phyloP scores from a whole-genome alignment of 2,888 invertebrate species.

The Gymnoscelis rufifasciata region DNA sequence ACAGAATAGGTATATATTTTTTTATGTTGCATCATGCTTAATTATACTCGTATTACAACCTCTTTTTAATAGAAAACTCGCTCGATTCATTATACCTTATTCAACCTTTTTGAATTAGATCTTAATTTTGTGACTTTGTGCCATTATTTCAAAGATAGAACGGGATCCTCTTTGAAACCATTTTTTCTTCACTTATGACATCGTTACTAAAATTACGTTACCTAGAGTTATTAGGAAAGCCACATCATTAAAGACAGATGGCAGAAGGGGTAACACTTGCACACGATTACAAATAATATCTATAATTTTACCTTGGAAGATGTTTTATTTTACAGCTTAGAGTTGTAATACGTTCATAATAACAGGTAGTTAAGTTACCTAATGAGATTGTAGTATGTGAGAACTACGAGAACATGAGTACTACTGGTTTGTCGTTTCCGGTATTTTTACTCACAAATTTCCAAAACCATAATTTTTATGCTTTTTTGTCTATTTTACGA shows the following conservation, averaged over 20 bases:
- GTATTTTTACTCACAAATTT: background rate
- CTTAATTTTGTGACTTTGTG: too few species aligned
- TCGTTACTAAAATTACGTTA: background rate
- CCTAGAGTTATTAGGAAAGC: background rate
- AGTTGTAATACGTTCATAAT: constrained; percentile 8
- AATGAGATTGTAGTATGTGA: constrained; percentile 9
- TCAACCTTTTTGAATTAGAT: too few species aligned
- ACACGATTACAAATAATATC: constrained; percentile 34
- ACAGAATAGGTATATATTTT: too few species aligned
- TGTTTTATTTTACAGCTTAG: constrained; percentile 15
- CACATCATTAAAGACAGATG: constrained; percentile 38
- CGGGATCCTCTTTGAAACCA: background rate
- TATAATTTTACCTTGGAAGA: constrained; percentile 40
- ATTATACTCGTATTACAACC: too few species aligned
- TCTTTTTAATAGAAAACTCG: too few species aligned
- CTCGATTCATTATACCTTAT: too few species aligned
- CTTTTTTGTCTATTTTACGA: too few species aligned
- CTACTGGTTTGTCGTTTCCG: background rate
- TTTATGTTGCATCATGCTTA: too few species aligned
- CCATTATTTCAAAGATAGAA: too few species aligned
- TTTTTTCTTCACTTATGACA: background rate
- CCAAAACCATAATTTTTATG: too few species aligned
- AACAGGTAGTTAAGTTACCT: too few species aligned
- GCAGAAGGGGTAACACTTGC: constrained; percentile 46
- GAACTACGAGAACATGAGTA: background rate